Evolutionary conservation across 2,888 invertebrate species (phyloP).

Genomic region (Kuschelorhynchus macadamiae): DNA sequence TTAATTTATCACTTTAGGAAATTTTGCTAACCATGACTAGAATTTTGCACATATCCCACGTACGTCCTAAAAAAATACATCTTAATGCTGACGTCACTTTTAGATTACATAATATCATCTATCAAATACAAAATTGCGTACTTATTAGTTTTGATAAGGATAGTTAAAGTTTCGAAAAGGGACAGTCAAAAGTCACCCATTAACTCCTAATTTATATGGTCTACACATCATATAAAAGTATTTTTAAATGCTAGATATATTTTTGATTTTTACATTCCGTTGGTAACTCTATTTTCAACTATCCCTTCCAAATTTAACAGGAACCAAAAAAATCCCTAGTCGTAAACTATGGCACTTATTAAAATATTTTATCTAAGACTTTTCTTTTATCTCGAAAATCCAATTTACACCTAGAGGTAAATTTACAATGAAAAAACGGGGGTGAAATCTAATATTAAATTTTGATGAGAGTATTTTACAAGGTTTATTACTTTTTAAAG

Average conservation of each 20-base stretch:
- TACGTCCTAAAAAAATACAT: conserved; percentile 45
- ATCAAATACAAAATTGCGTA: conserved; percentile 48
- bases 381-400: conserved; percentile 14
- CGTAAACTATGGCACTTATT: conserved; percentile 45
- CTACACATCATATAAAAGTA: too few relatives aligned
- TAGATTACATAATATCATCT: conserved; percentile 27
- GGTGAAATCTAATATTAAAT: conserved; percentile 34
- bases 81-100: conserved; percentile 30
- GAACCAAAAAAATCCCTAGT: conserved; percentile 12
- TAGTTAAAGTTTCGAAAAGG: conserved; percentile 5
- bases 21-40: conserved; percentile 47
- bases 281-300: background rate
- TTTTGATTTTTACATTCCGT: conserved; percentile 7
- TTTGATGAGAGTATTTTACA: conserved; percentile 35
- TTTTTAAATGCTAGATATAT: background rate
- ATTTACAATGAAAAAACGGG: conserved; percentile 21
- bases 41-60: conserved; percentile 48
- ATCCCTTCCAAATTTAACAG: background rate
- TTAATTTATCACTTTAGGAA: conserved; percentile 39
- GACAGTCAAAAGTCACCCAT: background rate
- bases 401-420: conserved; percentile 30
- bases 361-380: conserved; percentile 24
- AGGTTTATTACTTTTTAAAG: conserved; percentile 32
- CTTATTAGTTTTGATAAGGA: conserved; percentile 7
- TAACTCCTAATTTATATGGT: too few relatives aligned